A percentile compares a stretch with the other conserved stretches of the same genome.
Evolutionary conservation across 2,113 vertebrate species (phyloP).

Genomic region (Labrus mixtus): DNA sequence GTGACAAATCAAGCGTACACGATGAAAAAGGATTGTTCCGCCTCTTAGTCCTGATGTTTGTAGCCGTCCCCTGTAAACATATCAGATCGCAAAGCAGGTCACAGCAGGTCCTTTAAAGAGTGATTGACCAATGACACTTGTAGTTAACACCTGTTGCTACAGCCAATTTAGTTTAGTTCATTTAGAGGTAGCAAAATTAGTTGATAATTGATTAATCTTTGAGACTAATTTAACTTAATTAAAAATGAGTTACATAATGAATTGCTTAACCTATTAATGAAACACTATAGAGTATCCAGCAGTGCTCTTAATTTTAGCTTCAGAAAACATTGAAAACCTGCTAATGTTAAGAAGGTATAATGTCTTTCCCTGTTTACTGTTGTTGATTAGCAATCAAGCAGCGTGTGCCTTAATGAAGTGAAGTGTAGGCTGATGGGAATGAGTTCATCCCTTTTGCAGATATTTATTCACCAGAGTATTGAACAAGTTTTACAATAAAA

Average conservation of each 20-base stretch:
- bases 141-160: not conserved
- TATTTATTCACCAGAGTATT: not conserved
- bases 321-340: not conserved
- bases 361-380: too few species aligned
- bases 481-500: not conserved
- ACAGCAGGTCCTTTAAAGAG: not conserved
- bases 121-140: not conserved
- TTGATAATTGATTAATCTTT: conserved; percentile 6
- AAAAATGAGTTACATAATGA: not conserved
- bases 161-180: conserved; percentile 6
- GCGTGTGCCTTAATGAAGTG: not conserved
- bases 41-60: conserved; percentile 13
- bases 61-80: conserved; percentile 28
- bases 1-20: conserved; percentile 26
- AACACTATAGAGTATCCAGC: not conserved
- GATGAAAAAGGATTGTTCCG: not conserved
- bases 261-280: not conserved
- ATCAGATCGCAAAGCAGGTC: not conserved
- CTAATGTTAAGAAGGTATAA: not conserved
- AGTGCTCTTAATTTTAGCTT: not conserved
- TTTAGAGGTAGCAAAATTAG: not conserved
- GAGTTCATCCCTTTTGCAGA: not conserved
- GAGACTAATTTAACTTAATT: not conserved
- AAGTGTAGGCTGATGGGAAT: not conserved
- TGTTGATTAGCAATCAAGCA: not conserved